Percentiles rank a stretch among this genome's conserved stretches.
These are phyloP conservation scores for Stichopus chloronotus DNA, from an alignment of 35 echinoderm and acorn worm species.

Conservation along the genomic window DNA sequence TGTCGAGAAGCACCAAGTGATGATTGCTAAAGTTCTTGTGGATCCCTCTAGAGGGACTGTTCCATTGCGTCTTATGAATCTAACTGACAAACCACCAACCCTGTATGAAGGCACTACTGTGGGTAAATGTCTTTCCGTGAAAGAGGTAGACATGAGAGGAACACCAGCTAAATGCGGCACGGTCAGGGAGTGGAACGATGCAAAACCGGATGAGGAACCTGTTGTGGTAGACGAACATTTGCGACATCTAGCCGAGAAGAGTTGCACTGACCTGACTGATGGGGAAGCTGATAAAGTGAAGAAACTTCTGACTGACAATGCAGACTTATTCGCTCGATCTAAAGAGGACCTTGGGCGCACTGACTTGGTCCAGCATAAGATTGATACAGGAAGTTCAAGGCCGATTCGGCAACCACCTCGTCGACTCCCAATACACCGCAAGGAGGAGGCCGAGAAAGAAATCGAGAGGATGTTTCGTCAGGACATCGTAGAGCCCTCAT, in stretches of 20 bases:
- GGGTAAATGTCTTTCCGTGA: neutral
- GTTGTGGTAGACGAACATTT: no score
- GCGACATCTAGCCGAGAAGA: no score
- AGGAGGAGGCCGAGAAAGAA: slow-evolving; percentile 58
- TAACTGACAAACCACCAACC: neutral
- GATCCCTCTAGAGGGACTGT: slow-evolving; percentile 4
- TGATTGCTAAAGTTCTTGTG: slow-evolving; percentile 24
- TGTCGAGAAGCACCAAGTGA: slow-evolving; percentile 3
- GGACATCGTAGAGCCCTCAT: slow-evolving; percentile 67
- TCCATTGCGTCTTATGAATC: slow-evolving; percentile 23
- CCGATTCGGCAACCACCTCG: slow-evolving; percentile 65
- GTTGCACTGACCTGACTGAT: no score
- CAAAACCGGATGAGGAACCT: no score
- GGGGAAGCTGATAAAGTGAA: no score
- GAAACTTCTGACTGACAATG: slow-evolving; percentile 9
- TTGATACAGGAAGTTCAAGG: slow-evolving; percentile 37
- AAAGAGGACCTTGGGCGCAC: slow-evolving; percentile 67
- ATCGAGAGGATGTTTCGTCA: slow-evolving; percentile 53
- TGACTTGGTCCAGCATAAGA: slow-evolving; percentile 56
- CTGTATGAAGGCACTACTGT: slow-evolving; percentile 31
- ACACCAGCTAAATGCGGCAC: no score
- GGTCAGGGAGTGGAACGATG: no score
- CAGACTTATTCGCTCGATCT: slow-evolving; percentile 20
- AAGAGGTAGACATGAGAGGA: no score
- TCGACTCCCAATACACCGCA: slow-evolving; percentile 55